Percentiles rank a stretch among this genome's conserved stretches.
phyloP scores from a whole-genome alignment of 2,113 vertebrate genomes.

The Azemiops feae region DNA sequence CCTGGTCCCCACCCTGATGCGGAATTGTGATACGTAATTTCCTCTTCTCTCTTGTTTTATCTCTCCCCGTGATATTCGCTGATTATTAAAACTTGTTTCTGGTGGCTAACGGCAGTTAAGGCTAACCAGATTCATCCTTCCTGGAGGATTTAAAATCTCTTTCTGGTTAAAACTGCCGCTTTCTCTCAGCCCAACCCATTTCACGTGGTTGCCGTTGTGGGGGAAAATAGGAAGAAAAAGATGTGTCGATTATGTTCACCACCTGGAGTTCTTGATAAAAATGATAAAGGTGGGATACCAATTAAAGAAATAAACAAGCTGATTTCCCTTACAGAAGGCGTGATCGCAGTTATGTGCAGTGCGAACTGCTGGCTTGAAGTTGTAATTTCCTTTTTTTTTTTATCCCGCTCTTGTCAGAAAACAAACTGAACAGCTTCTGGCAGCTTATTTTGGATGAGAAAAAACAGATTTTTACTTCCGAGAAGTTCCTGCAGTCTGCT shows the following conservation, averaged over 20 bases:
- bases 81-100: not conserved
- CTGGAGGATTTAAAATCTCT: not conserved
- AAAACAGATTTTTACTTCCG: constrained; percentile 90
- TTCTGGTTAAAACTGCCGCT: not conserved
- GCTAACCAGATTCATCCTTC: not conserved
- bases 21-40: not conserved
- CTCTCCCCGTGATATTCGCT: not conserved
- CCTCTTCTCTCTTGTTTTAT: not conserved
- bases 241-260: too few relatives aligned
- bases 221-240: too few relatives aligned
- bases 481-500: constrained; percentile 90
- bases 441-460: constrained; percentile 92
- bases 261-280: not conserved
- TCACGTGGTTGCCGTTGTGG: too few relatives aligned
- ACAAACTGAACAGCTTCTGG: constrained; percentile 88
- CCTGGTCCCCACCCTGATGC: not conserved
- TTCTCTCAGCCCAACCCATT: too few relatives aligned
- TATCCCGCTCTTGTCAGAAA: constrained; percentile 69
- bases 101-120: not conserved
- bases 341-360: not conserved
- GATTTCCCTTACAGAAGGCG: not conserved
- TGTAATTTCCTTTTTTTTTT: constrained; percentile 10
- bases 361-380: not conserved
- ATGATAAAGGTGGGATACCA: not conserved
- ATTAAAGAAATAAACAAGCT: not conserved